Percentiles rank a stretch among this genome's conserved stretches.
phyloP scores from a whole-genome alignment of 2,113 vertebrate genomes.

The Mus pahari region DNA sequence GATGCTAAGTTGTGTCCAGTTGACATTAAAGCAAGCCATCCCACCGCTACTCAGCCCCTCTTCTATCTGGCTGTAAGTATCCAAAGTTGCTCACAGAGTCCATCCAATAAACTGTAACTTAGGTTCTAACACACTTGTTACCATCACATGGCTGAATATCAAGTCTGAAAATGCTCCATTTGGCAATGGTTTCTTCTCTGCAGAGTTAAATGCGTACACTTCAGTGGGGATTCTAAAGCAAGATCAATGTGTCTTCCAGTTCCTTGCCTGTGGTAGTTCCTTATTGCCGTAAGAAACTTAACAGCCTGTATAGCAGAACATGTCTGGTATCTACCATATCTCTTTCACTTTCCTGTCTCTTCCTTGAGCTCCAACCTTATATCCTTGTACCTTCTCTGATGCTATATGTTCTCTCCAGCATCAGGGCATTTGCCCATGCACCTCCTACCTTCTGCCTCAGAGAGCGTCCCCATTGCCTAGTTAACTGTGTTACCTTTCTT shows the following conservation, averaged over 20 bases:
- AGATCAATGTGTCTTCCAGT: not conserved
- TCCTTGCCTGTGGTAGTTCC: not conserved
- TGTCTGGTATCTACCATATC: fast-evolving
- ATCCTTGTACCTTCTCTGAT: not conserved
- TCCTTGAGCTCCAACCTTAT: not conserved
- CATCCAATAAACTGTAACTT: not conserved
- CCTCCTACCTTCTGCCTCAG: not conserved
- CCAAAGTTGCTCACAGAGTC: not conserved
- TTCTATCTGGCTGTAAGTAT: not conserved
- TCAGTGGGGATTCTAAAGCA: not conserved
- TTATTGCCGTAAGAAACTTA: not conserved
- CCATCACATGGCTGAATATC: not conserved
- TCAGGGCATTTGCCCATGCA: not conserved
- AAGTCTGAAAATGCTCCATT: not conserved
- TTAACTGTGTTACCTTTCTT: not conserved
- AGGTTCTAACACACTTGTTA: not conserved
- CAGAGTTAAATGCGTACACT: not conserved
- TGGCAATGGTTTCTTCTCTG: not conserved
- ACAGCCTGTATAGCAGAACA: not conserved
- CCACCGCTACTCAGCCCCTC: not conserved
- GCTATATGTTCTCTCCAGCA: not conserved
- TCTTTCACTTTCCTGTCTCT: not conserved
- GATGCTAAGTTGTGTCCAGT: too few relatives aligned
- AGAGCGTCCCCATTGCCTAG: not conserved
- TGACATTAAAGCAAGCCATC: not conserved